These are phyloP conservation scores for Anastrepha ludens DNA, from an alignment of 1,140 invertebrate species.

Conservation along the genomic window DNA sequence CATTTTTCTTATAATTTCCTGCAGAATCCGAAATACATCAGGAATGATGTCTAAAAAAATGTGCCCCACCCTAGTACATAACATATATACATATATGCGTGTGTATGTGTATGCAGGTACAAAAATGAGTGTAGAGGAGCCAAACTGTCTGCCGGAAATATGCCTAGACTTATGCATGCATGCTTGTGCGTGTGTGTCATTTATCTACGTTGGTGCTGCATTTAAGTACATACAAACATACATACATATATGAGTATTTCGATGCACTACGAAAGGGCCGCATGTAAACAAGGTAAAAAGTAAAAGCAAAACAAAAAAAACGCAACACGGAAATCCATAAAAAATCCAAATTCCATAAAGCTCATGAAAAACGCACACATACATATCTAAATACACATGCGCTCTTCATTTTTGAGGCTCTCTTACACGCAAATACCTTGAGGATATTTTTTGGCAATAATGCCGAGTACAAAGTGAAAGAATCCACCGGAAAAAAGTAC, in stretches of 20 bases:
- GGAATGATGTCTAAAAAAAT: no score
- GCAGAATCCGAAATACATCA: no score
- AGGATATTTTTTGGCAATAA: constrained; percentile 56
- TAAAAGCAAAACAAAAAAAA: constrained; percentile 20
- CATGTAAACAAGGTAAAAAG: background rate
- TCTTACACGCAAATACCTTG: constrained; percentile 54
- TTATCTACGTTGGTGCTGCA: no score
- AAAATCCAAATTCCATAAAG: constrained; percentile 43
- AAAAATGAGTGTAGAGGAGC: background rate
- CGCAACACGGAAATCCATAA: no score
- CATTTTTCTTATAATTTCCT: no score
- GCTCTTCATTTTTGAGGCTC: constrained; percentile 12
- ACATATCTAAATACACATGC: background rate
- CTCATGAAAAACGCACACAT: background rate
- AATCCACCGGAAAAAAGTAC: background rate
- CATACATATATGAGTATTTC: background rate
- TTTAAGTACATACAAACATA: background rate
- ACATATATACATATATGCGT: background rate
- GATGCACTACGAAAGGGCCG: background rate
- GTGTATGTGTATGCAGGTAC: background rate
- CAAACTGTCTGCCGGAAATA: constrained; percentile 29
- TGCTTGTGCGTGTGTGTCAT: background rate
- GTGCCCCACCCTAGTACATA: no score
- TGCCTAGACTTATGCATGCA: background rate
- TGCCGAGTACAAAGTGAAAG: constrained; percentile 43